Percentiles rank a stretch among this genome's conserved stretches.
phyloP scores from a whole-genome alignment of 2,888 invertebrate genomes.

The Nowickia ferox region DNA sequence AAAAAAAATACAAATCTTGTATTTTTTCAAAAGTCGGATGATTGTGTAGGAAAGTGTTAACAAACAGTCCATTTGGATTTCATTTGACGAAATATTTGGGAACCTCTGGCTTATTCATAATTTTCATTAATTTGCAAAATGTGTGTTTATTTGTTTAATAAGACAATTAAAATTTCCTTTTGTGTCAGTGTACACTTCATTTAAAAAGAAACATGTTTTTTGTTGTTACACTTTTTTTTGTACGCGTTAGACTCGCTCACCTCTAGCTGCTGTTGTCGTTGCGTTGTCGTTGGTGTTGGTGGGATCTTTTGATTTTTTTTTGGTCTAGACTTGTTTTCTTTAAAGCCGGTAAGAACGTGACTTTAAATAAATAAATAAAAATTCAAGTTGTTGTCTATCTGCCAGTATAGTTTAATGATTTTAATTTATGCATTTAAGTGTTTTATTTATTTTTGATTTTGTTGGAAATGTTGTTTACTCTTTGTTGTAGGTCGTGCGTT shows the following conservation, averaged over 20 bases:
- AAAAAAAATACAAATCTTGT: too few species aligned
- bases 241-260: conserved; percentile 17
- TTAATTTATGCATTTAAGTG: conserved; percentile 61
- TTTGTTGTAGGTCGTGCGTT: conserved; percentile 13
- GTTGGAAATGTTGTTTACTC: background rate
- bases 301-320: background rate
- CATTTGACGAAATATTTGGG: background rate
- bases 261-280: conserved; percentile 12
- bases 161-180: background rate
- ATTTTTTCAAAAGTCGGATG: too few species aligned
- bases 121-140: conserved; percentile 11
- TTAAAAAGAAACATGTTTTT: background rate
- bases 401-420: conserved; percentile 46
- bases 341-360: conserved; percentile 55
- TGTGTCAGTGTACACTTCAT: background rate
- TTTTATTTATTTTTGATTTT: background rate
- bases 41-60: too few species aligned
- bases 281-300: background rate
- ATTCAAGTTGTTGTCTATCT: conserved; percentile 50
- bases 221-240: background rate
- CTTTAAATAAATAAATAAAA: conserved; percentile 61
- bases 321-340: conserved; percentile 27
- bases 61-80: too few species aligned
- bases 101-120: background rate
- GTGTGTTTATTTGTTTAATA: conserved; percentile 27